Evolutionary conservation across 2,888 invertebrate species (phyloP), one percentile per base, ranked within the genome.

Genomic region (Actias luna): DNA sequence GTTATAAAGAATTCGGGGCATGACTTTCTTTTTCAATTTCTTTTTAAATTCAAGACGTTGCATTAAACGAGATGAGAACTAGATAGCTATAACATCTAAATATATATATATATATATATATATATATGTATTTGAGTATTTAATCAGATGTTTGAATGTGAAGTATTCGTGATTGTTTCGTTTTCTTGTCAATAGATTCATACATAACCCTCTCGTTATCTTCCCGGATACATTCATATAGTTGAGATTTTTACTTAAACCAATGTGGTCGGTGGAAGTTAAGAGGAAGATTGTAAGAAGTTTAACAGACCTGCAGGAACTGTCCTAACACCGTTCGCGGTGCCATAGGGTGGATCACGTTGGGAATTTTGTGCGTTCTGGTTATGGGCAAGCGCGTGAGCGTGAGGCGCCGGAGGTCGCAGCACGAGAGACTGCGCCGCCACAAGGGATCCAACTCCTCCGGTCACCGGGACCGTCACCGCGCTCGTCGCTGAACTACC

Each of bases 361-460:
- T 88, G 88, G n/a, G 89, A 86, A 68, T 89, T 94, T 87, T 89
- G 89, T 60, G 83, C 79, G 69, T 79, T 92, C 87, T 77, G 89
- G 71, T 83, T 83, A 71, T 87, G 83, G 5, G 87, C 77, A 58
- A 83, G 79, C 25, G 77, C 90, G 89, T 81, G 83, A 29, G 72
- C 55, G 67, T 78, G 80, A 16, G 93, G 92, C 1, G 93, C 91
- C 0, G 94, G 94, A 16, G 94, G 95, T 78, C 96, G 93, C 85
- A 96, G 94, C 96, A 96, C 96, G 18, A 96, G 88, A 61, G 96
- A 95, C 88, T 35, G 93, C 91, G 31, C 94, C 90, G 64, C 95
- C 87, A 93, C 87, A 59, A 88, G 85, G 31, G 86, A 93, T 63
- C 94, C 94, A 18, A 94, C 89, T n/a, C 69, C 95, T 91, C 83